phyloP scores from a whole-genome alignment of 1,140 invertebrate species.

The Akabosia matsudoensis region DNA sequence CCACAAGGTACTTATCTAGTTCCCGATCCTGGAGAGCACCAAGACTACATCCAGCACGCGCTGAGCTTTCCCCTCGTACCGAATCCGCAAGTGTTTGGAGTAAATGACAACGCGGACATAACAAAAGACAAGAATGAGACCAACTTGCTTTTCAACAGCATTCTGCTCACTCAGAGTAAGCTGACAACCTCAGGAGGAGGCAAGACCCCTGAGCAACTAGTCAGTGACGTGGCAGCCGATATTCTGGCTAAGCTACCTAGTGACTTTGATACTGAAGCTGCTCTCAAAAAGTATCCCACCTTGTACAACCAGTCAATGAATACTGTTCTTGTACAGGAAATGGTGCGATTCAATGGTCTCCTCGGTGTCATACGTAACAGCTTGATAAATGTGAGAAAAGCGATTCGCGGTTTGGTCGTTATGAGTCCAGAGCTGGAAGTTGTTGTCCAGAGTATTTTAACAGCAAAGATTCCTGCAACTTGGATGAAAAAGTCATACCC shows the following conservation, averaged over 20 bases:
- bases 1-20: slow-evolving; percentile 75
- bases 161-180: slow-evolving; percentile 38
- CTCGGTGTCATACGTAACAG: slow-evolving; percentile 64
- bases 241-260: slow-evolving; percentile 54
- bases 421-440: slow-evolving; percentile 83
- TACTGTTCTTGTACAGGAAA: slow-evolving; percentile 69
- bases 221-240: slow-evolving; percentile 50
- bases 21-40: too few relatives aligned
- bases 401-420: slow-evolving; percentile 80
- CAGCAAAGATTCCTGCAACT: slow-evolving; percentile 71
- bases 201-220: slow-evolving; percentile 52
- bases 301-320: slow-evolving; percentile 58
- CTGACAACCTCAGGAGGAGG: slow-evolving; percentile 47
- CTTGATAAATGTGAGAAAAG: slow-evolving; percentile 70
- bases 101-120: slow-evolving; percentile 89
- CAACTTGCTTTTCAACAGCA: slow-evolving; percentile 22
- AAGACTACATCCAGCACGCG: slow-evolving; percentile 70
- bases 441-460: slow-evolving; percentile 68
- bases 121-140: slow-evolving; percentile 88
- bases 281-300: slow-evolving; percentile 54
- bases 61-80: slow-evolving; percentile 67
- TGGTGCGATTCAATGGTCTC: slow-evolving; percentile 78
- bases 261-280: slow-evolving; percentile 54
- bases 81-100: slow-evolving; percentile 79
- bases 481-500: slow-evolving; percentile 90